These are phyloP conservation scores for Platyrinchus mystaceus DNA, from an alignment of 2,797 vertebrate genomes.

Conservation along the genomic window DNA sequence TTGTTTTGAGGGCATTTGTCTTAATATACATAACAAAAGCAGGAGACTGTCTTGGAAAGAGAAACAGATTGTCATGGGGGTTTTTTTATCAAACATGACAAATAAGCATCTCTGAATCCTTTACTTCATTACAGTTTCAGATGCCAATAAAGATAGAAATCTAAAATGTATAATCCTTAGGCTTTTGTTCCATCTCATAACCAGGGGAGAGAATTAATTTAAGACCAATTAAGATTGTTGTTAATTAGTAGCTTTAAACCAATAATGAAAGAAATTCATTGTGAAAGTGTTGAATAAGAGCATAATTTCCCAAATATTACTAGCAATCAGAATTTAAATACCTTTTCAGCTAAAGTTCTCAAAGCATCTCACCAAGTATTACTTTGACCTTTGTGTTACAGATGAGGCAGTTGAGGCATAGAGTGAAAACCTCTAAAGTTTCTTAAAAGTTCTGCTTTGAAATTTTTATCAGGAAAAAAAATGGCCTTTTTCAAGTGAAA, in stretches of 20 bases:
- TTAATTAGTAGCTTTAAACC: conserved; percentile 2
- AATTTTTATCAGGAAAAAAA: neutral
- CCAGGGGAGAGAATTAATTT: neutral
- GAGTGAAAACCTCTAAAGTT: neutral
- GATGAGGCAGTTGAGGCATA: neutral
- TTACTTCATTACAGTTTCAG: conserved; percentile 27
- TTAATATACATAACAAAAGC: neutral
- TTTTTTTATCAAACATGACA: neutral
- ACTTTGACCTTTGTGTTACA: neutral
- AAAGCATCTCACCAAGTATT: neutral
- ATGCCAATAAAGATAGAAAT: conserved; percentile 4
- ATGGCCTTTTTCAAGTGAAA: neutral
- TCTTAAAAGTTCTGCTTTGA: neutral
- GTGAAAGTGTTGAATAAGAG: neutral
- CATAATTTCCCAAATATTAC: neutral
- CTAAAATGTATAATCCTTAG: neutral
- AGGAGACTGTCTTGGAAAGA: neutral
- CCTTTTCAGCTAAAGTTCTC: neutral
- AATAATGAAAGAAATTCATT: conserved; percentile 4
- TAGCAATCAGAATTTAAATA: neutral
- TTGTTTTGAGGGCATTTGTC: conserved; percentile 7
- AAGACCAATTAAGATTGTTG: neutral
- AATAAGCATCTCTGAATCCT: neutral
- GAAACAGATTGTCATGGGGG: neutral
- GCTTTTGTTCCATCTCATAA: conserved; percentile 10